A percentile compares a stretch with the other conserved stretches of the same genome.
phyloP scores from a whole-genome alignment of 2,113 vertebrate species.

The cattle (Bos taurus) region ARS-UCD2.0 NC_037328.1:101355001-101355500 shows the following conservation, averaged over 20 bases:
- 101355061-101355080: neutral
- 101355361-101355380: neutral
- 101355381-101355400: neutral
- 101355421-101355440: neutral
- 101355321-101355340: neutral
- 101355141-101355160: neutral
- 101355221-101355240: neutral
- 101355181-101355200: neutral
- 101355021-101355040: neutral
- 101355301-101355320: neutral
- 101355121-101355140: neutral
- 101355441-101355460: neutral
- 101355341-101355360: fast-evolving
- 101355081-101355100: neutral
- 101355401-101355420: neutral
- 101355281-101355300: neutral
- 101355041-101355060: neutral
- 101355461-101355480: neutral
- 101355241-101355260: neutral
- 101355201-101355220: neutral
- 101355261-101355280: neutral
- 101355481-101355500: neutral
- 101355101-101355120: neutral
- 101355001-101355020: neutral
- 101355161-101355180: neutral